phyloP scores from a whole-genome alignment of 2,797 vertebrate species.

The Ataeniobius toweri region DNA sequence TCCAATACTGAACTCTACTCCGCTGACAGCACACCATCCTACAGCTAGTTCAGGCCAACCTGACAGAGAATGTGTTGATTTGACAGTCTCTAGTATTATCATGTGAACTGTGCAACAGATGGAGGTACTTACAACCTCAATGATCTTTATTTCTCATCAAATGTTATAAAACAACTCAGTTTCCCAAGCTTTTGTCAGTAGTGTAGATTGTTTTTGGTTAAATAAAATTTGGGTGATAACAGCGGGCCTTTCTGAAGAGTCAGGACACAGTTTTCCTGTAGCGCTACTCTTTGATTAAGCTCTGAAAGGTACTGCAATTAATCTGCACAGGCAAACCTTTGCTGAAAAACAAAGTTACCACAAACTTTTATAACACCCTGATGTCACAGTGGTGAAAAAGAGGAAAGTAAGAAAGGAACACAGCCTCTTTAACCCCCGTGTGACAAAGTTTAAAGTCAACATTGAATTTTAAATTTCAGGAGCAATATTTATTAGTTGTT shows the following conservation, averaged over 20 bases:
- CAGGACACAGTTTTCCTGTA: too few species aligned
- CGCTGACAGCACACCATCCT: not conserved
- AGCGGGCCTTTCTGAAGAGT: not conserved
- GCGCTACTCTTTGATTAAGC: too few species aligned
- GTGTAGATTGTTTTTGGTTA: not conserved
- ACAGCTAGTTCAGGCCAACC: not conserved
- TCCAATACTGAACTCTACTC: not conserved
- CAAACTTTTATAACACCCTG: too few species aligned
- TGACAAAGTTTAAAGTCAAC: not conserved
- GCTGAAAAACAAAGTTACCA: too few species aligned
- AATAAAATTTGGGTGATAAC: not conserved
- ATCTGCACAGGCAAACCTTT: too few species aligned
- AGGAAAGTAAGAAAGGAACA: too few species aligned
- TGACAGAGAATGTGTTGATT: not conserved
- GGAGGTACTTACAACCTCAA: not conserved
- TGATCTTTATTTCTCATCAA: not conserved
- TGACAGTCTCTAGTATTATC: not conserved
- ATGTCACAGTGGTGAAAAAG: too few species aligned
- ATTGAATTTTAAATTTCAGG: not conserved
- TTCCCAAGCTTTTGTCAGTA: not conserved
- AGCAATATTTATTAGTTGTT: not conserved
- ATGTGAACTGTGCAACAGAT: not conserved
- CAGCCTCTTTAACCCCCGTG: too few species aligned
- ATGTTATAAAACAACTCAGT: not conserved
- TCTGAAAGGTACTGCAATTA: too few species aligned